phyloP scores from a whole-genome alignment of 2,888 invertebrate species.

The Macaria notata region DNA sequence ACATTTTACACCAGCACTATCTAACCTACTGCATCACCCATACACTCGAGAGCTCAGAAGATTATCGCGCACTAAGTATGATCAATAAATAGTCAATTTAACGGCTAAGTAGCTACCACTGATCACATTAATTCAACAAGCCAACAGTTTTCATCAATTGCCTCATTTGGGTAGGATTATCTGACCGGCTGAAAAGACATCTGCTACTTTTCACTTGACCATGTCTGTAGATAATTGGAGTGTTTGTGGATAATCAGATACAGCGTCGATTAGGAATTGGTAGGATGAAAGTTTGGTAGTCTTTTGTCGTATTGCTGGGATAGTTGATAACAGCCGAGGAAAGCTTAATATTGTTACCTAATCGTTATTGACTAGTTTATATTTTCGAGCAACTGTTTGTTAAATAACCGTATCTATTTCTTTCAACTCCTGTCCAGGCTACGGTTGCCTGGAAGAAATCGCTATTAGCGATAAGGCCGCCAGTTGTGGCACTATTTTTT shows the following conservation, averaged over 20 bases:
- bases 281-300: too few species aligned
- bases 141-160: slow-evolving; percentile 50
- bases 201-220: slow-evolving; percentile 19
- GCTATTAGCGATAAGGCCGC: too few species aligned
- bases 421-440: too few species aligned
- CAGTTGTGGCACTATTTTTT: too few species aligned
- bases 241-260: slow-evolving; percentile 2
- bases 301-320: too few species aligned
- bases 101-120: slow-evolving; percentile 63
- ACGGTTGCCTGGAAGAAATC: too few species aligned
- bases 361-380: too few species aligned
- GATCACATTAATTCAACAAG: slow-evolving; percentile 58
- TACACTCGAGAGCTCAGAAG: slow-evolving; percentile 48
- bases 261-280: neutral
- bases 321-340: too few species aligned
- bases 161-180: slow-evolving; percentile 40
- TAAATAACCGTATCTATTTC: too few species aligned
- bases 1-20: neutral
- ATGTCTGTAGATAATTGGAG: slow-evolving; percentile 7
- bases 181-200: slow-evolving; percentile 18
- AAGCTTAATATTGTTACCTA: too few species aligned
- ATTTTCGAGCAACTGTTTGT: too few species aligned
- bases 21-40: slow-evolving; percentile 7
- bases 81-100: slow-evolving; percentile 77
- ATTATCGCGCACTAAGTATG: slow-evolving; percentile 73